Base-by-base conservation (phyloP, 2,113 vertebrate genomes). In the Upupa epops region DNA sequence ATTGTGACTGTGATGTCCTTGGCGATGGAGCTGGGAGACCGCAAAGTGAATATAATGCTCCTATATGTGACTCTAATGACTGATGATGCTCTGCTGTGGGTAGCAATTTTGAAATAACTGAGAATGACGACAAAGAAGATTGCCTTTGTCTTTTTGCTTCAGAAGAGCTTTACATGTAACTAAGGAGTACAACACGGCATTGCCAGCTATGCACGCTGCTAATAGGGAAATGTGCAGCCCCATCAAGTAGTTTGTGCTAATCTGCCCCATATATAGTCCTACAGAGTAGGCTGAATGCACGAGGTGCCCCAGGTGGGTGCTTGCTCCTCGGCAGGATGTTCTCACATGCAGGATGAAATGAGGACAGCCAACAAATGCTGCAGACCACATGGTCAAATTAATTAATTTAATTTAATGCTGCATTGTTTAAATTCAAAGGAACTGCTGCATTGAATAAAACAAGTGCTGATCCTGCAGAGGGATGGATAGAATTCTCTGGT, bases 21-120 rank as follows among this genome's bases (percentile, higher is more conserved):
- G 93, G 92, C 82, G 64, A 24, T 65, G 56, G 75, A 88, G 89
- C 60, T 78, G 61, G 32, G 83, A 91, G 69, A 71, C 64, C 69
- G 8, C 52, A 89, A 59, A 93, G 78, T 83, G 88, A 95, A 93
- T 68, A 72, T 88, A 92, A 77, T 89, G 66, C 82, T 95, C 54
- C 86, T 51, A 75, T 89, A 81, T 91, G 87, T 92, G 94, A 95
- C 94, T 96, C 92, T 94, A 96, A 96, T 94, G 90, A 93, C 90
- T 92, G 94, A 95, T 92, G 91, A 90, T 75, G 85, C 84, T 92
- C 65, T 94, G 75, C 79, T 92, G 80, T 65, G 86, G 84, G 86
- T 37, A 89, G 86, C 90, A 93, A 94, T 94, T 96, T 93, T 92
- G 86, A 88, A 94, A 94, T 78, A 96, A 94, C 86, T 2, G 26